phyloP scores from a whole-genome alignment of 2,113 vertebrate species.

The Rhinolophus sinicus region DNA sequence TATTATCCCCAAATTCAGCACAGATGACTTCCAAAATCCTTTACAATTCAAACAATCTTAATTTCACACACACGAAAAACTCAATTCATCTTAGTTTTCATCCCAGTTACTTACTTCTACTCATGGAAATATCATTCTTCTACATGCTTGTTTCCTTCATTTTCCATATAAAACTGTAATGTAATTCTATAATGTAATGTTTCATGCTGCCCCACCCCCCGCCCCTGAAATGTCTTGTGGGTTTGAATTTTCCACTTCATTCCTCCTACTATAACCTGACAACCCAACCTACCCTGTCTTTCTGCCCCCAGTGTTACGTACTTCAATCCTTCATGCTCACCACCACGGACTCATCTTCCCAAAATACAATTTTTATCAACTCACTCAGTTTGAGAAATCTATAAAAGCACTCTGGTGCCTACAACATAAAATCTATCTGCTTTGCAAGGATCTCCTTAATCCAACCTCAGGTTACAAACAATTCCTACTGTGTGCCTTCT shows the following conservation, averaged over 20 bases:
- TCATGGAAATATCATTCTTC: neutral
- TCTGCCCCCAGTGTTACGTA: neutral
- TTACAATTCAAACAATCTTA: conserved; percentile 1
- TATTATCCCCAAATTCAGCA: neutral
- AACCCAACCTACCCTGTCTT: neutral
- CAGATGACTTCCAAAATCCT: neutral
- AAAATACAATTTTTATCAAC: neutral
- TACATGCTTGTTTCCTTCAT: neutral
- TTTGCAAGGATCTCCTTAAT: neutral
- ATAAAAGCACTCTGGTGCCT: neutral
- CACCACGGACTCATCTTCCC: neutral
- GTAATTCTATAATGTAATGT: neutral
- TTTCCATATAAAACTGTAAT: neutral
- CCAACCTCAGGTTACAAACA: neutral
- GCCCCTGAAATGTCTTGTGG: neutral
- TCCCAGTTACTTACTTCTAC: neutral
- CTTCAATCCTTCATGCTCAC: neutral
- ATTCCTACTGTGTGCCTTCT: neutral
- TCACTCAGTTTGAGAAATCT: neutral
- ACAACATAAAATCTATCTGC: neutral
- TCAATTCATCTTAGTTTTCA: neutral
- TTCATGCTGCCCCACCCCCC: neutral
- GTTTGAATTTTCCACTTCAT: neutral
- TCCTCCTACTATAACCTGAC: neutral
- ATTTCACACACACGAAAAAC: neutral